Conservation (phyloP, 2,888 invertebrate genomes). For the Prosapia bicincta region DNA sequence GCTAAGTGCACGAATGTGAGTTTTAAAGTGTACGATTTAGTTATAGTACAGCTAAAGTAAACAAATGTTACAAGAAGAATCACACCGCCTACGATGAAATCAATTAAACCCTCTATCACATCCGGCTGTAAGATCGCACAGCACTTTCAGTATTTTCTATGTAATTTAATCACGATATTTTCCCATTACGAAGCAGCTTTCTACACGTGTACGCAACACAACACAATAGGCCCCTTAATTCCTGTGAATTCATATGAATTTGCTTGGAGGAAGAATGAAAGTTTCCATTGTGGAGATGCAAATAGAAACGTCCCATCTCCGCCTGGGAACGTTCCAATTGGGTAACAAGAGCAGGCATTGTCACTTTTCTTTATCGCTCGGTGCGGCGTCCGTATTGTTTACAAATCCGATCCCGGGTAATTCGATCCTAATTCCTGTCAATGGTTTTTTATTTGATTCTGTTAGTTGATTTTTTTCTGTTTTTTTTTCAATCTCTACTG, state of each 20-base stretch:
- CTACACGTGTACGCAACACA: neutral
- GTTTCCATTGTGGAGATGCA: neutral
- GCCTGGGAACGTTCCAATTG: neutral
- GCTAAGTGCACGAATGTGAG: no score
- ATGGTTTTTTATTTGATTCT: no score
- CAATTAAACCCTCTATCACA: no score
- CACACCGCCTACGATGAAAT: no score
- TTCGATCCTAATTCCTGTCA: neutral
- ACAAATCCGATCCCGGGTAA: neutral
- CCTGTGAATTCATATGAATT: neutral
- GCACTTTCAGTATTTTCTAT: no score
- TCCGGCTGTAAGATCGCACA: no score
- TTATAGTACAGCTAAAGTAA: no score
- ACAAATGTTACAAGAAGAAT: no score
- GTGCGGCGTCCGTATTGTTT: neutral
- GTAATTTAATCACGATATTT: no score
- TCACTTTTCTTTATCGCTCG: neutral
- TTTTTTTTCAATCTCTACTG: neutral
- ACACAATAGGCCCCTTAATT: neutral
- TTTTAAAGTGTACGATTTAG: no score
- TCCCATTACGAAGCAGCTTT: neutral
- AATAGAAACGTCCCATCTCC: neutral
- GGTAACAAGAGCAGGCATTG: neutral
- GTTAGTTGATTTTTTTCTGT: neutral
- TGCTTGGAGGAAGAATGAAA: neutral